A percentile compares a stretch with the other conserved stretches of the same genome.
Conservation (phyloP, 35 echinoderm and acorn worm species). For the Apostichopus californicus region DNA sequence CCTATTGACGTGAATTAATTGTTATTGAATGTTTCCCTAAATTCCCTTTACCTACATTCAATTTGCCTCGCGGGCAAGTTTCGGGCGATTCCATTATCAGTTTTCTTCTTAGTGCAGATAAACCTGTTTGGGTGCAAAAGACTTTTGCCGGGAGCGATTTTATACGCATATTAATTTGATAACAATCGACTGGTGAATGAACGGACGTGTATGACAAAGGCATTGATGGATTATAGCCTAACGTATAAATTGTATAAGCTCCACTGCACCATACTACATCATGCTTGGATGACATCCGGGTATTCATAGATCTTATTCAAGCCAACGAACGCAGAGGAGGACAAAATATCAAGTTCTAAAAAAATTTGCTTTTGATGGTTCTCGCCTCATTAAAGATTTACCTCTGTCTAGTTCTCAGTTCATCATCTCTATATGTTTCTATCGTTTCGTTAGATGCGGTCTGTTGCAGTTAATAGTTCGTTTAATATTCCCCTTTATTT, state of each 20-base stretch:
- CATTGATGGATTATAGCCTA: background rate
- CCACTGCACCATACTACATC: background rate
- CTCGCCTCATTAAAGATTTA: background rate
- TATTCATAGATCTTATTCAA: no score
- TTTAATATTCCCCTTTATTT: background rate
- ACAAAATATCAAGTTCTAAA: background rate
- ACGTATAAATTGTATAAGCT: background rate
- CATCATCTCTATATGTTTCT: background rate
- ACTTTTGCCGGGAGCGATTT: background rate
- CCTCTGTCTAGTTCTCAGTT: background rate
- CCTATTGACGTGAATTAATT: conserved; percentile 9
- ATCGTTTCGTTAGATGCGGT: background rate
- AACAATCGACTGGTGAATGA: background rate
- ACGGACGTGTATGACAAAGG: background rate
- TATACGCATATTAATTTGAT: conserved; percentile 16
- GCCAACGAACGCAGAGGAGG: no score
- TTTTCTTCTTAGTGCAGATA: background rate
- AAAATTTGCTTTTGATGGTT: background rate
- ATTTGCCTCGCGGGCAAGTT: background rate
- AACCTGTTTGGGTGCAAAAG: background rate
- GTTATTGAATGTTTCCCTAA: background rate
- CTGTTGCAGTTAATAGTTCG: background rate
- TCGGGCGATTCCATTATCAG: conserved; percentile 3
- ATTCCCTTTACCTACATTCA: background rate
- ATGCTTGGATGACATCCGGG: background rate